Base-by-base conservation (phyloP, 2,888 invertebrate species). In the Sphinx pinastri region DNA sequence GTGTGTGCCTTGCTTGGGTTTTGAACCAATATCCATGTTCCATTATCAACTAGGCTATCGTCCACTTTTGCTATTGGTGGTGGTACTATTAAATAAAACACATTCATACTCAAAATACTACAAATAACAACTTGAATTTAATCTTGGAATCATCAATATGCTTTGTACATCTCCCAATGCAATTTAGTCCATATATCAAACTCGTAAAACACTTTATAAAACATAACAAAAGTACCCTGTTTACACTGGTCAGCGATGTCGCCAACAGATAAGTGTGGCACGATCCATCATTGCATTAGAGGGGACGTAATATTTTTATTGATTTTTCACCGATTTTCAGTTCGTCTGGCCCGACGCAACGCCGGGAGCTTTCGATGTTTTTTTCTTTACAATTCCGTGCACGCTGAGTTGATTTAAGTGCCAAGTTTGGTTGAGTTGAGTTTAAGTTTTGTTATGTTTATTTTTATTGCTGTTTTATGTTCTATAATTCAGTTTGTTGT, bases 211-310 rank as follows among this genome's bases (percentile, higher is more conserved):
- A 63, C 63, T 63, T 63, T 63, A 49, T 19, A 75, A 70, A 63
- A 72, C 67, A 77, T 70, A 74, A 76, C 75, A 84, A 84, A 81
- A 79, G 81, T 77, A 76, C 77, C 74, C 77, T 80, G 78, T 84
- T 82, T 80, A 79, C 79, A 75, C 72, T 76, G 84, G 85, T 81
- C 85, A 86, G 83, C 82, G 90, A 92, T 91, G 90, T 89, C 88
- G 83, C 84, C 78, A 77, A 77, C 81, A 89, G 92, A 91, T 92
- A 92, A 89, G 87, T 86, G 84, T 73, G 73, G 74, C 74, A 76
- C 86, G 81, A 92, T 92, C 91, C 88, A 90, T 92, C 92, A 92
- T 86, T 88, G 88, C 84, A 90, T 89, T 91, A 90, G 84, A 83
- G 89, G 90, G 90, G 89, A 80, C 81, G 83, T 77, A 79, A 83